These are phyloP conservation scores for Astyanax mexicanus DNA, from an alignment of 2,797 vertebrate genomes.

Conservation along the genomic window DNA sequence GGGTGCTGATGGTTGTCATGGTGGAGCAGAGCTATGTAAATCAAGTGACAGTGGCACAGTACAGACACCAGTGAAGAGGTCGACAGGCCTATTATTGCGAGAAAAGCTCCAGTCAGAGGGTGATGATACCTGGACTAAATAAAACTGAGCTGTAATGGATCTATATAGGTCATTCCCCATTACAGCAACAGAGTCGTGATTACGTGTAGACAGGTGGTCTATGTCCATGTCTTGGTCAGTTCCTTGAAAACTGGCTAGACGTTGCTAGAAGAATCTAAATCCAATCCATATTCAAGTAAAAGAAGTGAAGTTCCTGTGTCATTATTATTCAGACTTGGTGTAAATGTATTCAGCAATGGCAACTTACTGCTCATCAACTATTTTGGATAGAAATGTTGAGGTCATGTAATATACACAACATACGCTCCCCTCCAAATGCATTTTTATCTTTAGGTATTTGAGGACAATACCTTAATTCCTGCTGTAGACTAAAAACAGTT, in stretches of 20 bases:
- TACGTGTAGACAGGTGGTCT: neutral
- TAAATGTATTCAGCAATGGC: too few relatives aligned
- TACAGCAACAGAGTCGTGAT: neutral
- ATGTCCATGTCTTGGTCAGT: neutral
- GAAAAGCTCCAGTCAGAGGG: slow-evolving; percentile 2
- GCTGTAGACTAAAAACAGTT: too few relatives aligned
- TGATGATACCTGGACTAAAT: slow-evolving; percentile 27
- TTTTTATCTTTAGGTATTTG: too few relatives aligned
- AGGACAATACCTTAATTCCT: too few relatives aligned
- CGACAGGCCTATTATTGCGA: slow-evolving; percentile 31
- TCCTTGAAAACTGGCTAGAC: neutral
- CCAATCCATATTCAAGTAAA: neutral
- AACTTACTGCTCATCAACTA: too few relatives aligned
- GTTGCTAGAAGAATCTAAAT: neutral
- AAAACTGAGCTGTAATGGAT: slow-evolving; percentile 13
- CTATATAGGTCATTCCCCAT: neutral
- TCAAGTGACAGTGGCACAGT: slow-evolving; percentile 64
- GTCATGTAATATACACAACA: too few relatives aligned
- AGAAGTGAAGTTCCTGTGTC: too few relatives aligned
- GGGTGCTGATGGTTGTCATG: slow-evolving; percentile 74
- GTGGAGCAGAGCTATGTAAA: slow-evolving; percentile 70
- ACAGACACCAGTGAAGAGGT: slow-evolving; percentile 17
- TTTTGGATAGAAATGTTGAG: too few relatives aligned
- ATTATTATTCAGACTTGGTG: too few relatives aligned
- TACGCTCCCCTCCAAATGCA: too few relatives aligned